A percentile compares a stretch with the other conserved stretches of the same genome.
Evolutionary conservation across 2,888 invertebrate species (phyloP).

Genomic region (Phlogophora meticulosa): DNA sequence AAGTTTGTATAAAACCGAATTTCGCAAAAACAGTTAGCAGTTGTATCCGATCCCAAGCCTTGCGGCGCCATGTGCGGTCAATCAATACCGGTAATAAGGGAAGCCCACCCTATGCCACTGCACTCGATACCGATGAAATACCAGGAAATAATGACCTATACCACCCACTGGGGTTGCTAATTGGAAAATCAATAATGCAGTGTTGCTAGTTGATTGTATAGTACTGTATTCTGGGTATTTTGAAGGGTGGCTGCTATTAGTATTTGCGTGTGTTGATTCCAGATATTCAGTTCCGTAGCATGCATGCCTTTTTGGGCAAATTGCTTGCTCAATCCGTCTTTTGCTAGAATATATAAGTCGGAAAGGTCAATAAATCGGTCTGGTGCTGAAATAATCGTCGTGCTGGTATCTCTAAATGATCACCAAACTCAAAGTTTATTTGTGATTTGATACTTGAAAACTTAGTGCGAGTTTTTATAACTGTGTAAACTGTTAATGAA

Average conservation of each 20-base stretch:
- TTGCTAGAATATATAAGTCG: background rate
- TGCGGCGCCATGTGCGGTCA: slow-evolving; percentile 47
- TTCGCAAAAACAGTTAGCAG: background rate
- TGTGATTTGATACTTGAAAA: no score
- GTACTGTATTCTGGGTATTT: background rate
- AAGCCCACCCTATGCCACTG: slow-evolving; percentile 58
- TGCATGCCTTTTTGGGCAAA: background rate
- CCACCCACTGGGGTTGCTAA: slow-evolving; percentile 22
- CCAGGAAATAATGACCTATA: slow-evolving; percentile 42
- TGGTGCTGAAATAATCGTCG: background rate
- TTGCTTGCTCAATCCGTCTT: background rate
- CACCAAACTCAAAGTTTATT: no score
- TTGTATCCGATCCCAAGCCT: background rate
- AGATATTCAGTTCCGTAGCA: background rate
- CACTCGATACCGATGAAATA: slow-evolving; percentile 34
- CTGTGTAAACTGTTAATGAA: no score
- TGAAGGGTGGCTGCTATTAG: no score
- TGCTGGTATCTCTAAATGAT: background rate
- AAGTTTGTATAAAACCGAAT: no score
- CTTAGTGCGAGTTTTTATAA: no score
- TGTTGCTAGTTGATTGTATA: background rate
- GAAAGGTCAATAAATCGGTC: background rate
- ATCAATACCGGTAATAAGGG: slow-evolving; percentile 64
- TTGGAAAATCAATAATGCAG: slow-evolving; percentile 48
- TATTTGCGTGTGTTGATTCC: background rate